Evolutionary conservation across 2,113 vertebrate species (phyloP), one percentile per base, ranked within the genome.

Genomic region (Vimba vimba): DNA sequence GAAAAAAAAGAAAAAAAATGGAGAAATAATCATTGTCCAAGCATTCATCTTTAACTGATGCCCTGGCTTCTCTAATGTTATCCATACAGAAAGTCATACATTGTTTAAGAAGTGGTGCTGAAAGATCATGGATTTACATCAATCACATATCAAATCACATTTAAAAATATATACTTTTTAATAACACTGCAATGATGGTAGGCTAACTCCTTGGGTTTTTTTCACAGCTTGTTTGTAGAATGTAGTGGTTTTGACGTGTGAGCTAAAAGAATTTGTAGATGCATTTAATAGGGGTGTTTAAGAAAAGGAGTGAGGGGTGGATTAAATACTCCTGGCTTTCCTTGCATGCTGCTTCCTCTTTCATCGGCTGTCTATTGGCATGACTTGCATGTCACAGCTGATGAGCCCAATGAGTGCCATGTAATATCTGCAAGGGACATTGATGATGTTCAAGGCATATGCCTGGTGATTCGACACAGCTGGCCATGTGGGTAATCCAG

Each of bases 401-500:
- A 87, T 82, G 77, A 86, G 66, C 57, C 64, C 80, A 85, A 85
- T 73, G 78, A 87, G 82, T 76, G 76, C 52, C 33, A 82, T 85
- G 73, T 86, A 79, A 75, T 85, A 86, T 86, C 86, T 85, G 87
- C 87, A 86, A 87, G 82, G 64, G 87, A 80, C 85, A 82, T 75
- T 90, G 85, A 91, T 89, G 87, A 85, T 88, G 87, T 85, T 89
- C 86, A 81, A 82, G 79, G 52, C 36, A 80, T 36, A 80, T 73
- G 66, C 86, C 89, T 64, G 59, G 79, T 74, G 86, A 88, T 89
- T 89, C 21, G 33, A 77, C 79, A 85, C 84, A 90, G 89, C 86
- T 83, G 89, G 84, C 57, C 59, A 52, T 52, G 55, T 13, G 25
- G 79, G 69, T 88, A 85, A 88, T 88, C 78, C 69, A 33, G 19